phyloP scores from a whole-genome alignment of 2,113 vertebrate genomes.

The Brevimyrus niger region DNA sequence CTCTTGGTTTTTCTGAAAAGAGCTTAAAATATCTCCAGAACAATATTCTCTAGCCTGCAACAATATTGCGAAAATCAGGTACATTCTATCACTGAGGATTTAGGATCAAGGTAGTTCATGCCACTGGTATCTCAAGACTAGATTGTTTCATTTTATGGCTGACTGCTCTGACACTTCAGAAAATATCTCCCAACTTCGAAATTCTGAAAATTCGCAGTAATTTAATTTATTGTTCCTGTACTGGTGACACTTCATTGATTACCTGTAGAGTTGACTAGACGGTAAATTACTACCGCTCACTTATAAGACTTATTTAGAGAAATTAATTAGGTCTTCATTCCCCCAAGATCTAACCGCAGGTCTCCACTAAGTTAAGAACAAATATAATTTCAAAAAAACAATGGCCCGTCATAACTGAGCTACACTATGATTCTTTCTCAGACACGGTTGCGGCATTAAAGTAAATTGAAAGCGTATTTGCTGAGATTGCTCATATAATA shows the following conservation, averaged over 20 bases:
- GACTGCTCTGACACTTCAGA: not conserved
- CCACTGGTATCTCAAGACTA: not conserved
- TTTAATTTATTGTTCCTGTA: not conserved
- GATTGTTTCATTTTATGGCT: not conserved
- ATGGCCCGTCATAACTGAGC: not conserved
- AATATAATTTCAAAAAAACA: not conserved
- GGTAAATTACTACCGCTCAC: not conserved
- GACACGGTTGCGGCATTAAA: not conserved
- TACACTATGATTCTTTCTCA: not conserved
- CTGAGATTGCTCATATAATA: not conserved
- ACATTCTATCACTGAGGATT: not conserved
- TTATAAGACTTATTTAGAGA: not conserved
- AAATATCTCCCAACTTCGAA: not conserved
- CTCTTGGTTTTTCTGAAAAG: not conserved
- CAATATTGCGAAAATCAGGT: not conserved
- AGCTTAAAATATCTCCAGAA: not conserved
- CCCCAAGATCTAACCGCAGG: not conserved
- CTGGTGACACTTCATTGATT: not conserved
- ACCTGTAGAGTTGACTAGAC: not conserved
- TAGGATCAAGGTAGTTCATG: not conserved
- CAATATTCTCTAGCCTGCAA: not conserved
- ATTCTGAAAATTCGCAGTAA: constrained; percentile 1
- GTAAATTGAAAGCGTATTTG: not conserved
- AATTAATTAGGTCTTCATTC: not conserved
- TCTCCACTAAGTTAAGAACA: not conserved